phyloP scores from a whole-genome alignment of 92 coral and sea anemone genomes.

The Anthopleura xanthogrammica region DNA sequence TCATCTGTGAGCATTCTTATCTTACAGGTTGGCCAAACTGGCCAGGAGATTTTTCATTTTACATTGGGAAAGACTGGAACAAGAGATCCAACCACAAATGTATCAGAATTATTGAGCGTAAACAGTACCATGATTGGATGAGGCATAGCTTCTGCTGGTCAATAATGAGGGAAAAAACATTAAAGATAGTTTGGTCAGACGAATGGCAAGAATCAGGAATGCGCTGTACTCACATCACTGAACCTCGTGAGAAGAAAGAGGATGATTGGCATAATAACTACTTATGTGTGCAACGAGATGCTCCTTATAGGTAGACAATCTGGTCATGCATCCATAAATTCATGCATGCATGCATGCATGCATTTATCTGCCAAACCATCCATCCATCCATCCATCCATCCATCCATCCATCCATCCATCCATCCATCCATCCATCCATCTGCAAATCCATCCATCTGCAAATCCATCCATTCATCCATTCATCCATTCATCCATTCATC shows the following conservation, averaged over 20 bases:
- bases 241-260: not conserved
- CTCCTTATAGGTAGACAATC: slow-evolving; percentile 1
- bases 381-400: too few species aligned
- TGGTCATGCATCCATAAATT: too few species aligned
- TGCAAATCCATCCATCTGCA: not conserved
- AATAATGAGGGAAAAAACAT: not conserved
- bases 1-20: not conserved
- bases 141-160: slow-evolving; percentile 18
- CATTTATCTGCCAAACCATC: too few species aligned
- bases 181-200: slow-evolving; percentile 32
- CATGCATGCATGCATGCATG: too few species aligned
- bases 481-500: not conserved
- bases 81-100: not conserved
- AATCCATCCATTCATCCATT: not conserved
- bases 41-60: slow-evolving; percentile 15
- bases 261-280: slow-evolving; percentile 32
- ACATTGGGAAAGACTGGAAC: not conserved
- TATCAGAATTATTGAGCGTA: slow-evolving; percentile 10
- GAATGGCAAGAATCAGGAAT: slow-evolving; percentile 10
- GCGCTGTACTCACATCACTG: slow-evolving; percentile 19
- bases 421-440: not conserved
- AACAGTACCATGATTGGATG: slow-evolving; percentile 12
- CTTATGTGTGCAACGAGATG: slow-evolving; percentile 16
- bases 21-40: slow-evolving; percentile 22
- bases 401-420: too few species aligned